phyloP scores from a whole-genome alignment of 2,797 vertebrate species.

The Enteromius anoplus region DNA sequence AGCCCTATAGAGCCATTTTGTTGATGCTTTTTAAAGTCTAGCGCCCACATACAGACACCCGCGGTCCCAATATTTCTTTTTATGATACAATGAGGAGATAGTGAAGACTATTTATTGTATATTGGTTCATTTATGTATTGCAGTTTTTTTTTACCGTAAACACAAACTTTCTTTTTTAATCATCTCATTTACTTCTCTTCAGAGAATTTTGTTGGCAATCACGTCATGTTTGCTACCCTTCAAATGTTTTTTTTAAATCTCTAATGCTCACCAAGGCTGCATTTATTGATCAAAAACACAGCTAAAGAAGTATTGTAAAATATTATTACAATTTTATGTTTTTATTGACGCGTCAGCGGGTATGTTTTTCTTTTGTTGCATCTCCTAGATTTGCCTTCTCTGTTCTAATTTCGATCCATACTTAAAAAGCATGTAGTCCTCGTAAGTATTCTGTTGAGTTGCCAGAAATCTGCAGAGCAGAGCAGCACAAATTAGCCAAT shows the following conservation, averaged over 20 bases:
- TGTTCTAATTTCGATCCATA: constrained; percentile 68
- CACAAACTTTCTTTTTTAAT: neutral
- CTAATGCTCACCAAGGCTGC: too few relatives aligned
- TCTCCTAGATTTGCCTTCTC: constrained; percentile 43
- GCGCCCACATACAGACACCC: neutral
- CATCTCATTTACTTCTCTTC: neutral
- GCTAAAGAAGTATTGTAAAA: neutral
- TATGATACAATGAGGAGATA: neutral
- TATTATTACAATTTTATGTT: neutral
- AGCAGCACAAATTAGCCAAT: constrained; percentile 66
- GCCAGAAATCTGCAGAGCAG: constrained; percentile 60
- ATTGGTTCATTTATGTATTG: constrained; percentile 16
- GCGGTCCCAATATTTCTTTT: neutral
- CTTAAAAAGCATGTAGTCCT: constrained; percentile 67
- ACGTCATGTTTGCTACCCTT: neutral
- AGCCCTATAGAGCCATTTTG: constrained; percentile 20
- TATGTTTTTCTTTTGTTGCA: constrained; percentile 32
- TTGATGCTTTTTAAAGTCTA: constrained; percentile 29
- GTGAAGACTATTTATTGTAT: neutral
- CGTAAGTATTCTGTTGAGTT: constrained; percentile 66
- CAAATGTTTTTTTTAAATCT: neutral
- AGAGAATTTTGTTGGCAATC: neutral
- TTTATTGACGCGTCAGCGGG: neutral
- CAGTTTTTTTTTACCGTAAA: neutral
- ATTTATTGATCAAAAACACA: neutral